A percentile compares a stretch with the other conserved stretches of the same genome.
Evolutionary conservation across 1,140 invertebrate genomes (phyloP).

Genomic region (Heliconius eleuchia): DNA sequence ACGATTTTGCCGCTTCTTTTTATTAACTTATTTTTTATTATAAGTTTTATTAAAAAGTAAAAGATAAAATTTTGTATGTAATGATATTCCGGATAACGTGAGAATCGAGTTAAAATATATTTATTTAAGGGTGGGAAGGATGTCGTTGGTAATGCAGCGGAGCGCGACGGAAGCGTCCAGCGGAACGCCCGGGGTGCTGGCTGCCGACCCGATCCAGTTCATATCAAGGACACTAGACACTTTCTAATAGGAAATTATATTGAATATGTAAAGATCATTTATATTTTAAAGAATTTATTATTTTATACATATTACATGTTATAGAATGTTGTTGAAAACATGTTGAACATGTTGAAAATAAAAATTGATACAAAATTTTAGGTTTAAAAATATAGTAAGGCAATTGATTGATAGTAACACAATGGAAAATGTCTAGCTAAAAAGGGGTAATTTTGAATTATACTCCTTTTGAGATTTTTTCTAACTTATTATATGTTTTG

Average conservation of each 20-base stretch:
- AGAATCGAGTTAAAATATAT: not conserved
- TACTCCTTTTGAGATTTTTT: too few relatives aligned
- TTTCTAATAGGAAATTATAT: conserved; percentile 33
- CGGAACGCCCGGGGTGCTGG: conserved; percentile 53
- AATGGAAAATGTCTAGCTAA: too few relatives aligned
- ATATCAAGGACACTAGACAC: conserved; percentile 43
- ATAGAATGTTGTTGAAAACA: too few relatives aligned
- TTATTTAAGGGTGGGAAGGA: conserved; percentile 35
- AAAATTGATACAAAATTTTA: too few relatives aligned
- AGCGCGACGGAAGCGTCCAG: conserved; percentile 53
- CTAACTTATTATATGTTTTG: too few relatives aligned
- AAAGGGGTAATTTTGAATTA: too few relatives aligned
- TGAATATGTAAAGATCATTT: not conserved
- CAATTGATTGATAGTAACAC: too few relatives aligned
- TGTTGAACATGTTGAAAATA: too few relatives aligned
- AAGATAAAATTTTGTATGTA: not conserved
- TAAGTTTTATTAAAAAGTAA: not conserved
- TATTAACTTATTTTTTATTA: too few relatives aligned
- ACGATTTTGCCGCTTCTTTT: too few relatives aligned
- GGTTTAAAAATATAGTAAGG: too few relatives aligned
- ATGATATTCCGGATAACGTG: not conserved
- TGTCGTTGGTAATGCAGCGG: conserved; percentile 44
- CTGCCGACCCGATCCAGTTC: conserved; percentile 40
- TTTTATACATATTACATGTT: not conserved
- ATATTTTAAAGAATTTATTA: not conserved